Percentiles rank a stretch among this genome's conserved stretches.
phyloP scores from a whole-genome alignment of 2,888 invertebrate genomes.

The Acleris holmiana region DNA sequence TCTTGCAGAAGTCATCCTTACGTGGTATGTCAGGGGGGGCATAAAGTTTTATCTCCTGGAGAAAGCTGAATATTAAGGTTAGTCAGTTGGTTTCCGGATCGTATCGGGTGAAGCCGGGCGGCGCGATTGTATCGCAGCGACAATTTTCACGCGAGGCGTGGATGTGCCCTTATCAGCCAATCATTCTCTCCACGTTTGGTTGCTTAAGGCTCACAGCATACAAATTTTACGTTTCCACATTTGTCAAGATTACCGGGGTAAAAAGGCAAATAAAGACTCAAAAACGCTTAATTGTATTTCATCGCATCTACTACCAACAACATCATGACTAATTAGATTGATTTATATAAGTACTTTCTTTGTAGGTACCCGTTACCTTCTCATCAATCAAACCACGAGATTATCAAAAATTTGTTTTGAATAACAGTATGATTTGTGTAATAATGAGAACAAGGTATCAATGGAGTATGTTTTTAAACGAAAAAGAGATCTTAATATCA shows the following conservation, averaged over 20 bases:
- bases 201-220: background rate
- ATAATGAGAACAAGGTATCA: no score
- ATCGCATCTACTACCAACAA: background rate
- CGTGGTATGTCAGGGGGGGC: slow-evolving; percentile 48
- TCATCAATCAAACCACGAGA: slow-evolving; percentile 13
- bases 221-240: background rate
- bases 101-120: slow-evolving; percentile 46
- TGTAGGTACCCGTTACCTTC: slow-evolving; percentile 12
- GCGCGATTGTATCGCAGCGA: slow-evolving; percentile 50
- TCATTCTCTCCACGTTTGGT: slow-evolving; percentile 1
- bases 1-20: slow-evolving; percentile 55
- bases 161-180: slow-evolving; percentile 21
- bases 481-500: no score
- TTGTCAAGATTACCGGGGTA: background rate
- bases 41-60: slow-evolving; percentile 62
- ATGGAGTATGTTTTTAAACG: no score
- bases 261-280: background rate
- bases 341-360: slow-evolving; percentile 16
- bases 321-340: background rate
- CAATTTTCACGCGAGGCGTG: slow-evolving; percentile 51
- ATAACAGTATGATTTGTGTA: background rate
- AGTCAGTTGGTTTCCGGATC: slow-evolving; percentile 48
- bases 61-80: slow-evolving; percentile 63
- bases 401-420: background rate
- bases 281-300: background rate